These are phyloP conservation scores for Sciurus vulgaris DNA, from an alignment of 2,797 vertebrate genomes.

Conservation along the genomic window DNA sequence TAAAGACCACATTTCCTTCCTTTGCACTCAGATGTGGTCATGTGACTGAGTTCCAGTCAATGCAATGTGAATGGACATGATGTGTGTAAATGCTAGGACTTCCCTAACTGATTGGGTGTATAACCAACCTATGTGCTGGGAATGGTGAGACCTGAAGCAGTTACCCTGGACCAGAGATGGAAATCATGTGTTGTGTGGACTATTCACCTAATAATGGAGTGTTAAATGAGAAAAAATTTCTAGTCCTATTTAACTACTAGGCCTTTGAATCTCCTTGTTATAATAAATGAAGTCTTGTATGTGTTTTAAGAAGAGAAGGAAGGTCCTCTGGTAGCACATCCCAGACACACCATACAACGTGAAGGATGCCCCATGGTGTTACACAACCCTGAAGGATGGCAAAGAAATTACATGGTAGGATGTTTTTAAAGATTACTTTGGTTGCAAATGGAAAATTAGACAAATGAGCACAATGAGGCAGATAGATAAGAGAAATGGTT, in stretches of 20 bases:
- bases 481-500: not conserved
- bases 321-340: not conserved
- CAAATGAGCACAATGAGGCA: not conserved
- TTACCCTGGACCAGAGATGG: not conserved
- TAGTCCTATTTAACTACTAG: not conserved
- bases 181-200: not conserved
- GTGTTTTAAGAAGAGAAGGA: not conserved
- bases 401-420: not conserved
- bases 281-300: not conserved
- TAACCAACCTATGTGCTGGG: not conserved
- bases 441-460: not conserved
- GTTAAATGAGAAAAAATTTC: not conserved
- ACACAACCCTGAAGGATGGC: not conserved
- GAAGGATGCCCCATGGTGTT: not conserved
- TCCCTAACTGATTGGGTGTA: not conserved
- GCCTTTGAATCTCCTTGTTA: constrained; percentile 1
- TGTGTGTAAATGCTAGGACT: not conserved
- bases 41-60: not conserved
- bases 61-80: not conserved
- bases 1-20: not conserved
- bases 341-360: not conserved
- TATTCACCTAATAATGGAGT: not conserved
- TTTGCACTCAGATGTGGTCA: not conserved
- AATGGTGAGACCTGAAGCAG: not conserved
- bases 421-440: not conserved